These are phyloP conservation scores for Plectus sambesii DNA, from an alignment of 1,140 invertebrate genomes.

Conservation along the genomic window DNA sequence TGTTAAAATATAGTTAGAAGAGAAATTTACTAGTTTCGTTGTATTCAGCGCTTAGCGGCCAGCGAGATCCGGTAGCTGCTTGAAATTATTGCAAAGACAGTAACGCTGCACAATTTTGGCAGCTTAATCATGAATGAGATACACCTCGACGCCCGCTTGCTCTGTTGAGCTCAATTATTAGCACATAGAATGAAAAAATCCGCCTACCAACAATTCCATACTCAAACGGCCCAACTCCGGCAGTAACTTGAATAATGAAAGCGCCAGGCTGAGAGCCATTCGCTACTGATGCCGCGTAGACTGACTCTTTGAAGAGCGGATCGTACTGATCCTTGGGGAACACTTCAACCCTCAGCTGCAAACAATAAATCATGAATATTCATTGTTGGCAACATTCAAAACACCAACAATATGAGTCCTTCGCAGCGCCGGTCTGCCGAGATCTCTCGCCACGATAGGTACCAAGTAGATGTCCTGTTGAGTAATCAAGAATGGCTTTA, in stretches of 20 bases:
- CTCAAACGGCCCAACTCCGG: constrained; percentile 22
- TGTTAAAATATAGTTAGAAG: no score
- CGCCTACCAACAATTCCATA: constrained; percentile 26
- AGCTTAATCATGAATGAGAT: no score
- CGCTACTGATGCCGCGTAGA: constrained; percentile 17
- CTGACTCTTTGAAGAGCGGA: constrained; percentile 25
- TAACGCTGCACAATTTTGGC: no score
- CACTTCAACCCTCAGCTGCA: constrained; percentile 29
- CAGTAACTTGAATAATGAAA: constrained; percentile 31
- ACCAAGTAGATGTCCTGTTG: constrained; percentile 18
- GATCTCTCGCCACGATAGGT: constrained; percentile 25
- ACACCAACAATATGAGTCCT: constrained; percentile 13
- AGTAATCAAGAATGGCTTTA: not conserved
- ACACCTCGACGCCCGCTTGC: no score
- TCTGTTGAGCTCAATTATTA: no score
- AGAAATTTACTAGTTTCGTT: constrained; percentile 8
- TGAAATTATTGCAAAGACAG: constrained; percentile 14
- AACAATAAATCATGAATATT: constrained; percentile 1
- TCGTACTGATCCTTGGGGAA: constrained; percentile 20
- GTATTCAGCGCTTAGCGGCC: constrained; percentile 2
- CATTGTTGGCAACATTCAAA: not conserved
- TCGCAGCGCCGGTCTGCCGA: constrained; percentile 32
- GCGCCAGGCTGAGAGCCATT: constrained; percentile 21
- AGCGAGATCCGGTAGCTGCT: constrained; percentile 4
- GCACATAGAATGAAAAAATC: constrained; percentile 17